Conservation (phyloP, 2,113 vertebrate species). For the Coryphaenoides rupestris region DNA sequence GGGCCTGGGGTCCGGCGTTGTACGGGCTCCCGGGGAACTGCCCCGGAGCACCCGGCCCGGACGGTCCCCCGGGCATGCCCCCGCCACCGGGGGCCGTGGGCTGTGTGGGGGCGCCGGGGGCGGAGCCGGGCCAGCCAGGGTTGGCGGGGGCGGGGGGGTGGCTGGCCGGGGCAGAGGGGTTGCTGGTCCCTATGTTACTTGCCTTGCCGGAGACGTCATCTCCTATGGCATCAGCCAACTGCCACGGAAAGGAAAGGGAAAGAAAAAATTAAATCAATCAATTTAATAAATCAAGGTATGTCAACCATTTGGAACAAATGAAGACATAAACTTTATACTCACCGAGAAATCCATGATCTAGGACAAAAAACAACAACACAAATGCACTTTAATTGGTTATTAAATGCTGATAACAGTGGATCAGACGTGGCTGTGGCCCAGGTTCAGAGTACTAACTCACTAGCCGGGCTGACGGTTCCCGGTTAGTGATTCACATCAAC, state of each 20-base stretch:
- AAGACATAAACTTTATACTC: constrained; percentile 43
- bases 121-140: constrained; percentile 71
- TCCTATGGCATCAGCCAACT: constrained; percentile 73
- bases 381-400: constrained; percentile 18
- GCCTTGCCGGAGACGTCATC: constrained; percentile 57
- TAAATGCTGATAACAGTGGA: too few species aligned
- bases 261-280: too few species aligned
- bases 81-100: constrained; percentile 52
- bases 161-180: constrained; percentile 53
- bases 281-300: not conserved
- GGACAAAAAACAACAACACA: constrained; percentile 22
- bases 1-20: constrained; percentile 64
- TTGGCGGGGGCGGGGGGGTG: constrained; percentile 50
- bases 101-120: constrained; percentile 70
- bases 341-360: constrained; percentile 81
- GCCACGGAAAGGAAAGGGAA: not conserved
- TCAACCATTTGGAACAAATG: too few species aligned
- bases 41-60: constrained; percentile 68
- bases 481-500: too few species aligned
- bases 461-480: too few species aligned
- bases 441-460: too few species aligned
- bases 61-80: constrained; percentile 46
- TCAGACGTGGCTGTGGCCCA: too few species aligned
- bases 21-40: constrained; percentile 53
- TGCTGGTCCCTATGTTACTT: constrained; percentile 59